Conservation (phyloP, 2,888 invertebrate species). For the Andrena haemorrhoa region DNA sequence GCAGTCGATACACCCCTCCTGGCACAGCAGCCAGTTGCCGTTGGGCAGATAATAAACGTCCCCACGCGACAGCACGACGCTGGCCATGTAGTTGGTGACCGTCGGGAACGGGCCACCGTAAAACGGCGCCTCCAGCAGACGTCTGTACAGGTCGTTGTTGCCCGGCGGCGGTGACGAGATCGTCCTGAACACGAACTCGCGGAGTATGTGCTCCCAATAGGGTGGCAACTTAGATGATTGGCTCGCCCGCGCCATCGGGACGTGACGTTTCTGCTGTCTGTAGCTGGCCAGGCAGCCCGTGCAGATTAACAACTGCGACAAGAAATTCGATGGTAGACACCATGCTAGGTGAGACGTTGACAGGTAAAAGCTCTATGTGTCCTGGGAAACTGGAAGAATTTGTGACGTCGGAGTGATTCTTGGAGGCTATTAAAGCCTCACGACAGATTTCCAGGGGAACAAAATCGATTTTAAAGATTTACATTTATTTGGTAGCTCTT, state of each 20-base stretch:
- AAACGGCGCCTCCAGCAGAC: constrained; percentile 75
- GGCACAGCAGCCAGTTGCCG: constrained; percentile 77
- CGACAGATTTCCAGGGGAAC: no score
- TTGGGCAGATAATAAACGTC: constrained; percentile 71
- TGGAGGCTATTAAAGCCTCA: no score
- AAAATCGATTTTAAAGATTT: no score
- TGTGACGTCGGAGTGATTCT: neutral
- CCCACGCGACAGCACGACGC: constrained; percentile 73
- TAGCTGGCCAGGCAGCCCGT: neutral
- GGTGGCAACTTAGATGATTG: constrained; percentile 36
- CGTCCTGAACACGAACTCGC: constrained; percentile 78
- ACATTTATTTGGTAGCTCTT: no score
- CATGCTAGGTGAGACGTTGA: neutral
- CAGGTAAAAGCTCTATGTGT: neutral
- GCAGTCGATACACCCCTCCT: constrained; percentile 74
- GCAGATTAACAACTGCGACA: constrained; percentile 50
- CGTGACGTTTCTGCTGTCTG: constrained; percentile 22
- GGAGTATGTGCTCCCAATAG: constrained; percentile 76
- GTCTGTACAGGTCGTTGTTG: constrained; percentile 71
- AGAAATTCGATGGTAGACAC: neutral
- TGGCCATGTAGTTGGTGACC: constrained; percentile 43
- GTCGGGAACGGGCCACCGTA: constrained; percentile 69
- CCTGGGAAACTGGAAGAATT: neutral
- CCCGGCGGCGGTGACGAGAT: constrained; percentile 69
- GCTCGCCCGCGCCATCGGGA: neutral